Evolutionary conservation across 2,113 vertebrate species (phyloP).

Genomic region (Pituophis catenifer): DNA sequence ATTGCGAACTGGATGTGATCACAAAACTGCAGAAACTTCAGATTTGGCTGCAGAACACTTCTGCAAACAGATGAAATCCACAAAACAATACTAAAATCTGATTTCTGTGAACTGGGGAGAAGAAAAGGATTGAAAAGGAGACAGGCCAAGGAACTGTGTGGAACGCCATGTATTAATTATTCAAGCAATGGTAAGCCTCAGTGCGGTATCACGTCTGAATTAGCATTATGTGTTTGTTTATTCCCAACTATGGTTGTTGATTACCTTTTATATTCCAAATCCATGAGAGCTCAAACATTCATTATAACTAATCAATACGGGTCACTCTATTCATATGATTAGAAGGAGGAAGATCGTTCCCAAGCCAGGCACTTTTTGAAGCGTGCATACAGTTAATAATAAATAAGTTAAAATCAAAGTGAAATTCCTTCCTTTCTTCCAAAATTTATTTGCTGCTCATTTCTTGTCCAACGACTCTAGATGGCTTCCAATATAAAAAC

Average conservation of each 20-base stretch:
- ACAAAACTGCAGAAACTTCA: neutral
- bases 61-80: neutral
- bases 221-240: neutral
- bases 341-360: neutral
- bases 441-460: neutral
- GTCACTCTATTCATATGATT: neutral
- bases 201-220: neutral
- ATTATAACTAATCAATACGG: neutral
- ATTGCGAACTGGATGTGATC: neutral
- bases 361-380: neutral
- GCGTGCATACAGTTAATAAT: neutral
- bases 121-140: neutral
- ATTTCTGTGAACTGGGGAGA: neutral
- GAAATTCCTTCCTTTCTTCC: neutral
- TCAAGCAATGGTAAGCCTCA: neutral
- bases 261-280: neutral
- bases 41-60: neutral
- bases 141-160: neutral
- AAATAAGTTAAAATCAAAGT: neutral
- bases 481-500: neutral
- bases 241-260: neutral
- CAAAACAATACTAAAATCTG: neutral
- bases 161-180: neutral
- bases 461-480: neutral
- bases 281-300: neutral